A percentile compares a stretch with the other conserved stretches of the same genome.
Conservation (phyloP, 2,797 vertebrate genomes). For the Oophaga sylvatica region DNA sequence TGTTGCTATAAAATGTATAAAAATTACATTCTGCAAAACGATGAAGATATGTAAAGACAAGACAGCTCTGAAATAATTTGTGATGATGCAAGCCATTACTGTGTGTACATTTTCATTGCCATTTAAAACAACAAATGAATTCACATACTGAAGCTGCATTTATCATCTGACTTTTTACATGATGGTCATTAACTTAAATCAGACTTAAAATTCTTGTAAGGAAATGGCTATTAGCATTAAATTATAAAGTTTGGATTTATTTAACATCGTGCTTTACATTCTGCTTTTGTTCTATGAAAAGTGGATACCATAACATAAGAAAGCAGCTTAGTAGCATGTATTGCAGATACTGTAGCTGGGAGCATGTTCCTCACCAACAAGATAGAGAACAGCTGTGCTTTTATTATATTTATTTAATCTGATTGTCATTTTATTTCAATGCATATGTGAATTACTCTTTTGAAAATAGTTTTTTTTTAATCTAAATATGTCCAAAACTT, state of each 20-base stretch:
- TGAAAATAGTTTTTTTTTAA: neutral
- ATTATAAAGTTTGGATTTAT: neutral
- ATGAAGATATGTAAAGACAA: neutral
- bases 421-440: neutral
- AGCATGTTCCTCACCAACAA: neutral
- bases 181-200: conserved; percentile 43
- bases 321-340: neutral
- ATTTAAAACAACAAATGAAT: neutral
- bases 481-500: neutral
- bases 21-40: neutral
- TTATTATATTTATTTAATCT: neutral
- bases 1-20: neutral
- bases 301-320: neutral
- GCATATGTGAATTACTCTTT: neutral
- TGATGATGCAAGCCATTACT: neutral
- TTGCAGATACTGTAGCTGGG: neutral
- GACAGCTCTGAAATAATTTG: neutral
- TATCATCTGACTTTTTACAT: conserved; percentile 18
- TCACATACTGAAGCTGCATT: conserved; percentile 4
- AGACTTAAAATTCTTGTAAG: neutral
- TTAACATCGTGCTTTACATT: neutral
- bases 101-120: conserved; percentile 35
- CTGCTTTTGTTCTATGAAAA: conserved; percentile 32
- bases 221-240: neutral
- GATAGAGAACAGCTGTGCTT: neutral